Evolutionary conservation across 2,888 invertebrate species (phyloP).

Genomic region (Troides oblongomaculatus): DNA sequence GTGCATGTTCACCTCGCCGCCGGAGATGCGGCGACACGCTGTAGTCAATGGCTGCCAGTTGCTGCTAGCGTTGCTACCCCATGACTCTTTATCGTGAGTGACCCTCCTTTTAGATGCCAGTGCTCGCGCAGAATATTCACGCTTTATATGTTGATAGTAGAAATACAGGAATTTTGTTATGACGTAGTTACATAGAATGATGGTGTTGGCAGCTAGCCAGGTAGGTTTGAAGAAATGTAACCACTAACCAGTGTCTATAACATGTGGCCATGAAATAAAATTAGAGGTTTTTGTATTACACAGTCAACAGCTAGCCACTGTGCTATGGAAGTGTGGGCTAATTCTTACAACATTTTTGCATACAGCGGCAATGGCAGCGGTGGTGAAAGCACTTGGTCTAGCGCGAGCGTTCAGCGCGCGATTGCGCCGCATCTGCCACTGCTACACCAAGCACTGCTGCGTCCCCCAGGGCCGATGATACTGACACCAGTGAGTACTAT

Average conservation of each 20-base stretch:
- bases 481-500: not conserved
- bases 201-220: too few species aligned
- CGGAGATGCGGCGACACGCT: constrained; percentile 83
- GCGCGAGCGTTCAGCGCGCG: constrained; percentile 58
- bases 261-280: too few species aligned
- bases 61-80: constrained; percentile 82
- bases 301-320: too few species aligned
- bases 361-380: constrained; percentile 19
- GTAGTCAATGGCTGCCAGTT: constrained; percentile 90
- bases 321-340: too few species aligned
- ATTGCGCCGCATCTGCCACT: constrained; percentile 72
- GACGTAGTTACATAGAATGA: too few species aligned
- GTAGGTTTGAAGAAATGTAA: too few species aligned
- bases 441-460: constrained; percentile 68
- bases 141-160: too few species aligned
- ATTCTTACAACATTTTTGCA: not conserved
- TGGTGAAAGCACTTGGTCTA: constrained; percentile 36
- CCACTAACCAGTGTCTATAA: too few species aligned
- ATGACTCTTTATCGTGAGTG: constrained; percentile 61
- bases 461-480: constrained; percentile 29
- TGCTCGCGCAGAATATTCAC: too few species aligned
- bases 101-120: too few species aligned
- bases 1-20: constrained; percentile 83
- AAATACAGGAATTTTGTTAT: too few species aligned
- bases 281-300: too few species aligned